Percentiles rank a stretch among this genome's conserved stretches.
Conservation (phyloP, 2,888 invertebrate species). For the Aporophyla lueneburgensis region DNA sequence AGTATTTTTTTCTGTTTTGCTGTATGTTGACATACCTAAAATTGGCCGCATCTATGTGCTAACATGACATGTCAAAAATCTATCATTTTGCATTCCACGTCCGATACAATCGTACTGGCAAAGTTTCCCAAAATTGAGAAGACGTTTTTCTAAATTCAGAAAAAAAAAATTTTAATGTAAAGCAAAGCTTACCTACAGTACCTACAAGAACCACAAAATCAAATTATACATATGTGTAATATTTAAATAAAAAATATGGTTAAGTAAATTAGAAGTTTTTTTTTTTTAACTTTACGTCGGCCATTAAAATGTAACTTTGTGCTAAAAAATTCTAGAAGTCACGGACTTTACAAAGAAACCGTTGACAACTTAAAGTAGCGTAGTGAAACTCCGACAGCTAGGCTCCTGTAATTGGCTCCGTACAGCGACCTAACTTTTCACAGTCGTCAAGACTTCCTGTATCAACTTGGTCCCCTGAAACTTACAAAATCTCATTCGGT, state of each 20-base stretch:
- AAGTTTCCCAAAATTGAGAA: neutral
- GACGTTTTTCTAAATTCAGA: neutral
- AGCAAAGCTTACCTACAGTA: neutral
- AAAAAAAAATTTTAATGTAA: too few relatives aligned
- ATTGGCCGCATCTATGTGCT: neutral
- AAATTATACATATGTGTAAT: neutral
- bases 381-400: neutral
- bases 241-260: neutral
- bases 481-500: slow-evolving; percentile 21
- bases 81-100: neutral
- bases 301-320: neutral
- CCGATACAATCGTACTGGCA: neutral
- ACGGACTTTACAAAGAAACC: neutral
- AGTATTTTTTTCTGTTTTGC: neutral
- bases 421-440: slow-evolving; percentile 15
- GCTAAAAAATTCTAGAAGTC: neutral
- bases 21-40: neutral
- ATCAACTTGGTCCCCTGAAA: slow-evolving; percentile 14
- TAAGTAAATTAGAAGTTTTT: neutral
- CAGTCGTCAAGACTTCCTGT: slow-evolving; percentile 11
- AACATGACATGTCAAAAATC: neutral
- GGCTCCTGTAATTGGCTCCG: slow-evolving; percentile 17
- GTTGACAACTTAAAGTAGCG: neutral
- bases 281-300: neutral
- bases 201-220: neutral